Conservation (phyloP, 2,113 vertebrate species). For the Pangasianodon hypophthalmus region DNA sequence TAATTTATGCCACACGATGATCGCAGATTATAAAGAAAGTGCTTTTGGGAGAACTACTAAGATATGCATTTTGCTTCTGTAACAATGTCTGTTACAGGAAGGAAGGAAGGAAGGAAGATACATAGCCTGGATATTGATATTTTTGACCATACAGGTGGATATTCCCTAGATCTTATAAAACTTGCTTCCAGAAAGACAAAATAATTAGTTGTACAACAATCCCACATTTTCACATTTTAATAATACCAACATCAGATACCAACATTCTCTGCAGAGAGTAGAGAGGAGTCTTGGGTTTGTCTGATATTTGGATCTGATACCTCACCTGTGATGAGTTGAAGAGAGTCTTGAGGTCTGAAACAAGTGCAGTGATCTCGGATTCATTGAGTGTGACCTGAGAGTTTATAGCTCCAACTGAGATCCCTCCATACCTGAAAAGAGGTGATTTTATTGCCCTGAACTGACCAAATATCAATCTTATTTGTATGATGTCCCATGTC, state of each 20-base stretch:
- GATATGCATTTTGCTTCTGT: not conserved
- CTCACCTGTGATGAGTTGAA: conserved; percentile 65
- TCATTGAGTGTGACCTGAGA: conserved; percentile 72
- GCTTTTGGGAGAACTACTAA: not conserved
- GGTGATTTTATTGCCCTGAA: not conserved
- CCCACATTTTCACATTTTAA: not conserved
- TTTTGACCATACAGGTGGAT: not conserved
- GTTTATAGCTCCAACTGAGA: conserved; percentile 74
- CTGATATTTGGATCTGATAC: not conserved
- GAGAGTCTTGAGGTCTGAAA: conserved; percentile 61
- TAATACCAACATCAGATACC: not conserved
- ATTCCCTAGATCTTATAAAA: not conserved
- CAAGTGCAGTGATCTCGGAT: conserved; percentile 51
- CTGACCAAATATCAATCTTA: not conserved
- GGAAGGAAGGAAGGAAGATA: not conserved
- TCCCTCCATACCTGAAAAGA: conserved; percentile 70
- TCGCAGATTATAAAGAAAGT: not conserved
- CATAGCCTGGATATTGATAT: not conserved
- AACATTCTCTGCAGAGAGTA: not conserved
- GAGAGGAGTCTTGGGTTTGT: not conserved
- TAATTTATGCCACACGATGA: conserved; percentile 11
- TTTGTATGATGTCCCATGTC: not conserved
- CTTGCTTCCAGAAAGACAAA: not conserved
- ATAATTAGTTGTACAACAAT: not conserved
- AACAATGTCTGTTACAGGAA: not conserved